Percentiles rank a stretch among this genome's conserved stretches.
These are phyloP conservation scores for Calyptomena viridis DNA, from an alignment of 2,113 vertebrate genomes.

Conservation along the genomic window DNA sequence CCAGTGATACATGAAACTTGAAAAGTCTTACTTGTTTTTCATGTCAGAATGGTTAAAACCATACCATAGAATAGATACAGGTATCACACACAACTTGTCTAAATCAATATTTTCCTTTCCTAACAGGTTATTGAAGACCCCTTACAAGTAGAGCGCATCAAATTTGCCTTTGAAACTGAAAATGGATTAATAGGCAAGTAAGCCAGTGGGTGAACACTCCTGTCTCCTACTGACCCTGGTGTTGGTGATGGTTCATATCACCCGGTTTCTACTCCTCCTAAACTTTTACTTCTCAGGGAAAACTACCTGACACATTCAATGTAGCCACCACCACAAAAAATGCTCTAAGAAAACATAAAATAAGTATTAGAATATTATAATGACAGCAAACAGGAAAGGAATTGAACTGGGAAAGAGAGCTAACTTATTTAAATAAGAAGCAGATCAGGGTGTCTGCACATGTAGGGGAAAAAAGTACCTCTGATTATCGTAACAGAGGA, in stretches of 20 bases:
- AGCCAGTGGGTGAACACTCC: neutral
- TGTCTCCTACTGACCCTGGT: neutral
- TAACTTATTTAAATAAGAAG: neutral
- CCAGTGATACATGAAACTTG: neutral
- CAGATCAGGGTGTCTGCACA: neutral
- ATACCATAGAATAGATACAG: neutral
- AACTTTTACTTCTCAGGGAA: neutral
- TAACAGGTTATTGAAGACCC: conserved; percentile 91
- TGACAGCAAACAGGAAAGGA: neutral
- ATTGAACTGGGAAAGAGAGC: neutral
- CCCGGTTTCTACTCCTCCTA: neutral
- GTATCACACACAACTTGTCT: neutral
- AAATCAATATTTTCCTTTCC: neutral
- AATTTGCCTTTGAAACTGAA: conserved; percentile 97
- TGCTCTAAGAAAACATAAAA: neutral
- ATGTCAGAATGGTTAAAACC: neutral
- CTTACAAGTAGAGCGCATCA: conserved; percentile 90
- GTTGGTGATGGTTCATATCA: neutral
- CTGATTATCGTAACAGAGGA: neutral
- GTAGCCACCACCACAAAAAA: neutral
- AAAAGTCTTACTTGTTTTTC: neutral
- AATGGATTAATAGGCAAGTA: conserved; percentile 92
- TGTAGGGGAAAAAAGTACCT: fast-evolving
- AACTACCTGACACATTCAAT: neutral
- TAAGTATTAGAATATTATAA: neutral